Evolutionary conservation across 2,113 vertebrate species (phyloP).

Genomic region (Dromas ardeola): DNA sequence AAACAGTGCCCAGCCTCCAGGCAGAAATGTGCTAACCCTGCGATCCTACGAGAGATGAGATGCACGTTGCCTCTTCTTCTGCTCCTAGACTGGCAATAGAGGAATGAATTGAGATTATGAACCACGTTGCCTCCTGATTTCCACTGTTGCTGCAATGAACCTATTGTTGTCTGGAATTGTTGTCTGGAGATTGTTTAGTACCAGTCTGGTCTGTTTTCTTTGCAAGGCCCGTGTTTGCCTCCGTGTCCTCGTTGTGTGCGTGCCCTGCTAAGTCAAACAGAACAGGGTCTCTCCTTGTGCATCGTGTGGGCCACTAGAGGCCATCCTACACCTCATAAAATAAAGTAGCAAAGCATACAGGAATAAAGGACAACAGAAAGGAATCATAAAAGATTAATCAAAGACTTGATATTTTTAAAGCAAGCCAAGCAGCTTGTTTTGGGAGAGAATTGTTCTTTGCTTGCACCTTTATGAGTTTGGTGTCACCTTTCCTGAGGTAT

Average conservation of each 20-base stretch:
- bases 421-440: neutral
- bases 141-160: neutral
- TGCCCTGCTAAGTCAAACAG: neutral
- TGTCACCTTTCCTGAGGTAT: neutral
- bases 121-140: neutral
- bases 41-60: neutral
- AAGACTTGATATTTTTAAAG: neutral
- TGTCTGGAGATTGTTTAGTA: neutral
- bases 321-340: constrained; percentile 46
- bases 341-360: neutral
- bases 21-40: neutral
- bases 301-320: constrained; percentile 1
- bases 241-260: fast-evolving
- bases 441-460: neutral
- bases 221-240: neutral
- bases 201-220: neutral
- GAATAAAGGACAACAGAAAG: neutral
- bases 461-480: neutral
- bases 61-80: neutral
- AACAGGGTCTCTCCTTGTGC: neutral
- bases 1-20: neutral
- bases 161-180: neutral
- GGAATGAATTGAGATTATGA: neutral
- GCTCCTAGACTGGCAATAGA: neutral
- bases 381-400: neutral